Base-by-base conservation (phyloP, 2,888 invertebrate genomes). In the Caenorhabditis afra region DNA sequence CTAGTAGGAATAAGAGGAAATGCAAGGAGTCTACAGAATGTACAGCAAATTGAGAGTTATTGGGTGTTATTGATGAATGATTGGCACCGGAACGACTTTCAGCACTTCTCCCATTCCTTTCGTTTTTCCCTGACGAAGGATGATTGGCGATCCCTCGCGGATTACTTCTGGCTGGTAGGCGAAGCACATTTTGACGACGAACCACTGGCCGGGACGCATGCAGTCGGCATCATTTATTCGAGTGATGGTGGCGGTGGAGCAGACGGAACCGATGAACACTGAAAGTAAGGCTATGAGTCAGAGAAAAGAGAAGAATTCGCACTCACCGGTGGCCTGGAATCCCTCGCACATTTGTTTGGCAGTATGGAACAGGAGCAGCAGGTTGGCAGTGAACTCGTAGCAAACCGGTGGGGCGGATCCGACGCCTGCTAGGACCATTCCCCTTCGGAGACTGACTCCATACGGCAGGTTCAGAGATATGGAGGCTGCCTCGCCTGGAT, bases 191-290 rank as follows among this genome's bases (percentile, higher is more conserved):
- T 62, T 92, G 0, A 96, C 96, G 0, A 94, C 94, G 0, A 95
- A 96, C 7, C 93, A 93, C 87, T 95, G 95, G 85, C 96, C 96
- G 0, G 95, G 95, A 44, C 94, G 93, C 16, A 90, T 66, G 3
- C 70, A 59, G 16, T 65, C 74, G 12, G 62, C 68, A 22, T 75
- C 70, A 91, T 90, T 88, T 79, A 92, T 91, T 41, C 88, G 83
- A 20, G 89, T 86, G 57, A 97, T 94, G 10, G 95, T 94, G n/a
- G 95, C 97, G 0, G 97, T 97, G 91, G 97, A 97, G 0, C 97
- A 92, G 8, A 99, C 95, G 87, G 96, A 97, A 0, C 96, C 97
- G 62, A 97, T 95, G 91, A 97, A 96, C 0, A 97, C 94, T 0
- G 59, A 18, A 80, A 73, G 39, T 2, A 5, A 20, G 11, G 16